Conservation (phyloP, 2,113 vertebrate species). For the Oncorhynchus keta region DNA sequence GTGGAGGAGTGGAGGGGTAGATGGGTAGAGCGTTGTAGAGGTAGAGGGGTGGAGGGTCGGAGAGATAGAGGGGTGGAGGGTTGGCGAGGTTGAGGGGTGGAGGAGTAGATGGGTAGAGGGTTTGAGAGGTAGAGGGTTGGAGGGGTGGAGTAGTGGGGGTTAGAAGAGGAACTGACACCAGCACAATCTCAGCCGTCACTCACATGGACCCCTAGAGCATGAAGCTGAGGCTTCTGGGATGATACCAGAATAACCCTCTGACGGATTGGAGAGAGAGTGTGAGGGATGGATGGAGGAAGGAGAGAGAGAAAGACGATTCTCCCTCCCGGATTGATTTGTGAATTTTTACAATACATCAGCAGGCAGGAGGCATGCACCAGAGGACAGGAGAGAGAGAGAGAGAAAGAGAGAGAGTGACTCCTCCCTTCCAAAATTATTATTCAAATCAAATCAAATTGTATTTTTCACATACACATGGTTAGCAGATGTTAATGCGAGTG, state of each 20-base stretch:
- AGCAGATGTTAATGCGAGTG: too few species aligned
- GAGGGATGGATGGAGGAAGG: not conserved
- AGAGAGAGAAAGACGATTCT: not conserved
- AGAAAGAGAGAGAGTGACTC: too few species aligned
- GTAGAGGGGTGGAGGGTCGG: too few species aligned
- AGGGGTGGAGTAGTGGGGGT: not conserved
- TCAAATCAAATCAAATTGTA: too few species aligned
- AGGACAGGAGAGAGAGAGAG: not conserved
- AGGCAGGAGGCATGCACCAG: not conserved
- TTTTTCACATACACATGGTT: too few species aligned
- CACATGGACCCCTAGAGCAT: slow-evolving; percentile 39
- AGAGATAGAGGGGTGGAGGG: too few species aligned
- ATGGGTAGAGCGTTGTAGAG: too few species aligned
- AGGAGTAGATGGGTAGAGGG: too few species aligned
- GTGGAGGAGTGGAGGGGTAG: too few species aligned
- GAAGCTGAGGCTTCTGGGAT: slow-evolving; percentile 45
- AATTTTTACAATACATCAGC: too few species aligned
- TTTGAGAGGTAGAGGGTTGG: not conserved
- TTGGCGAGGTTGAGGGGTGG: too few species aligned
- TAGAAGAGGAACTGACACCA: slow-evolving; percentile 21
- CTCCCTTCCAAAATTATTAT: not conserved
- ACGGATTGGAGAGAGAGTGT: slow-evolving; percentile 30
- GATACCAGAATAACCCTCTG: slow-evolving; percentile 20
- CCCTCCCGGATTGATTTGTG: slow-evolving; percentile 20
- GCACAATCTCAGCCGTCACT: slow-evolving; percentile 56